phyloP scores from a whole-genome alignment of 2,113 vertebrate genomes.

The Sarotherodon lohbergeri region DNA sequence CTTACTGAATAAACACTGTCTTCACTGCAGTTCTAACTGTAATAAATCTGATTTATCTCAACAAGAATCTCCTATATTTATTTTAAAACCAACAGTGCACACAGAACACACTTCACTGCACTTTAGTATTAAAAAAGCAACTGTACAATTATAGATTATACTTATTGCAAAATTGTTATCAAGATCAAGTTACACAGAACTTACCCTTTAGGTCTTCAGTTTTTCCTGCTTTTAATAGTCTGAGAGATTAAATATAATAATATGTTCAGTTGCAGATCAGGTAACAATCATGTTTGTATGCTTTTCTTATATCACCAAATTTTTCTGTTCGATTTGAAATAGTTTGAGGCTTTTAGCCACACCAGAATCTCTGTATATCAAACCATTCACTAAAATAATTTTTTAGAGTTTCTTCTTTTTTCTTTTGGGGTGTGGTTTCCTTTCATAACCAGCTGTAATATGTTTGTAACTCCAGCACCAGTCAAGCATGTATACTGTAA shows the following conservation, averaged over 20 bases:
- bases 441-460: not conserved
- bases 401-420: not conserved
- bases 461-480: not conserved
- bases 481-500: not conserved
- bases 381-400: not conserved
- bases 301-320: not conserved
- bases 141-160: not conserved
- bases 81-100: not conserved
- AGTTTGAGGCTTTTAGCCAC: not conserved
- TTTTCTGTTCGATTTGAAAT: not conserved
- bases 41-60: conserved; percentile 76
- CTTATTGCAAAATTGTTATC: not conserved
- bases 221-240: not conserved
- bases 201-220: not conserved
- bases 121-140: not conserved
- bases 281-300: not conserved
- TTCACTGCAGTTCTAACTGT: conserved; percentile 80
- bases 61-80: not conserved
- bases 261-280: not conserved
- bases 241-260: not conserved
- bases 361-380: not conserved
- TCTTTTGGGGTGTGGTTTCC: not conserved
- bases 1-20: conserved; percentile 41
- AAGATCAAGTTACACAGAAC: not conserved
- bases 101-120: not conserved